Evolutionary conservation across 2,888 invertebrate species (phyloP), one percentile per base, ranked within the genome.

Genomic region (Copidosoma aretas): DNA sequence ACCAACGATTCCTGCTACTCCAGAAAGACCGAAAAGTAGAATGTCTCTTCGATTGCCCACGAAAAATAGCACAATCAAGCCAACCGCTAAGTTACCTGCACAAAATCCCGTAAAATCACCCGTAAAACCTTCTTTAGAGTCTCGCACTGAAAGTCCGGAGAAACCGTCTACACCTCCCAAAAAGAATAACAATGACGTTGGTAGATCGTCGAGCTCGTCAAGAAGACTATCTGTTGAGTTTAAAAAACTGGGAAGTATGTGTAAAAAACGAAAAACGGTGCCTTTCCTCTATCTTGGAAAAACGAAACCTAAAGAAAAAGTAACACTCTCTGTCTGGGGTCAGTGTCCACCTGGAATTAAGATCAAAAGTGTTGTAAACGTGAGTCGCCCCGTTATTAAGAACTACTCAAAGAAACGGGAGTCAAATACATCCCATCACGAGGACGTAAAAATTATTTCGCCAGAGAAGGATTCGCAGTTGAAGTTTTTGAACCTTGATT

Each of bases 381-480:
- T 53, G 25, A 52, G 66, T 60, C 1, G 66, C 25, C 62, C 56
- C 53, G 3, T 19, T 25, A 2, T 51, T 10, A 56, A 25, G 21
- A 12, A 32, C 14, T 14, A 22, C 15, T 17, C 15, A 39, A 15
- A 32, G 22, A 14, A 8, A 56, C 51, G 43, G 12, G 12, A 10
- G 53, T n/a, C 22, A 19, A 51, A 5, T 15, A 1, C 2, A 12
- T 10, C 58, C 19, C 14, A 24, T 19, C 39, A 43, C 43, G 15
- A 32, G 14, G 52, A 65, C 51, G 60, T 67, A 1, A 74, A 66
- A 43, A 32, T 77, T n/a, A n/a, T 75, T 10, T 72, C 75, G 8
- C 68, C 76, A 2, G 67, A 73, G 21, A 64, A 75, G 43, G 74
- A 77, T 56, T 74, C 75, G 3, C 75, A 75, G 58, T 58, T 75